Conservation (phyloP, 2,888 invertebrate genomes). For the Clunio marinus region DNA sequence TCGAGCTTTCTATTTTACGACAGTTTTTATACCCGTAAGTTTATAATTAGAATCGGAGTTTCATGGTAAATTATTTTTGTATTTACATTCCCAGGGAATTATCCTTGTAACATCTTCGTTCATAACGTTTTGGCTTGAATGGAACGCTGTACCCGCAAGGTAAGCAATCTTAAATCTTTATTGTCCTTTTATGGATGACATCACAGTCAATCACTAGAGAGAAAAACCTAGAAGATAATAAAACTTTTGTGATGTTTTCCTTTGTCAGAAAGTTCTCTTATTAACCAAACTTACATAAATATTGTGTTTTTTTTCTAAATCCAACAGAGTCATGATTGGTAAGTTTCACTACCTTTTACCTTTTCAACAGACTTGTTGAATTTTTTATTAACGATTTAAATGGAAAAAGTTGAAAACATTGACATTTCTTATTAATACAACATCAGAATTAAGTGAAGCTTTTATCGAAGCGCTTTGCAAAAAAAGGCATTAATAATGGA, state of each 20-base stretch:
- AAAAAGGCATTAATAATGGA: not conserved
- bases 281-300: not conserved
- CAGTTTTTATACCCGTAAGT: constrained; percentile 79
- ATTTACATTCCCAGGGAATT: constrained; percentile 58
- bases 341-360: not conserved
- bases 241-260: not conserved
- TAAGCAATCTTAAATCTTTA: not conserved
- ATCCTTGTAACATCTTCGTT: constrained; percentile 81
- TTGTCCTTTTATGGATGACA: too few species aligned
- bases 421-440: not conserved
- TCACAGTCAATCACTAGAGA: not conserved
- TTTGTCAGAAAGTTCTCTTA: not conserved
- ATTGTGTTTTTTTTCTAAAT: not conserved
- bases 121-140: constrained; percentile 96
- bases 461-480: not conserved
- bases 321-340: constrained; percentile 34
- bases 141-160: constrained; percentile 93
- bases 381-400: too few species aligned
- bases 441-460: not conserved
- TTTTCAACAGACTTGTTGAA: not conserved
- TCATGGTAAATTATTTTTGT: not conserved
- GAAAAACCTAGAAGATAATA: not conserved
- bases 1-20: constrained; percentile 94
- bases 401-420: too few species aligned
- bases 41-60: not conserved